Conservation (phyloP, 2,888 invertebrate genomes). For the Mesorhabditis sp. region DNA sequence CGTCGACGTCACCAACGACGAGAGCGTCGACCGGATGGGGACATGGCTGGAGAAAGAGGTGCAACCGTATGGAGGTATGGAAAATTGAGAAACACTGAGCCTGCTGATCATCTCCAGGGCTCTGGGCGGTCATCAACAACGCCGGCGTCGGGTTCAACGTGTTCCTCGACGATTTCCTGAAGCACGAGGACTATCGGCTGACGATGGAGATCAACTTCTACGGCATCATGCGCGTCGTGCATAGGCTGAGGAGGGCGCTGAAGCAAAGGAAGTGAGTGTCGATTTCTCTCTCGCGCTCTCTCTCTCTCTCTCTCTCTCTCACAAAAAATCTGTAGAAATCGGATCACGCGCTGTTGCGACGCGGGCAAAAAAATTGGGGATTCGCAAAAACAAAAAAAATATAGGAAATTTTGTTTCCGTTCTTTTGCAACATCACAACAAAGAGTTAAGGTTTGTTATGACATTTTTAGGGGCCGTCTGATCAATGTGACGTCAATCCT, state of each 20-base stretch:
- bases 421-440: too few species aligned
- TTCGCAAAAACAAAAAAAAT: too few species aligned
- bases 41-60: not conserved
- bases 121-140: constrained; percentile 3
- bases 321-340: too few species aligned
- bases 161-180: constrained; percentile 2
- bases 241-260: not conserved
- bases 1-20: not conserved
- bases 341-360: too few species aligned
- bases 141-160: not conserved
- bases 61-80: not conserved
- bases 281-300: too few species aligned
- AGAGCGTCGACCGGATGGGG: constrained; percentile 2
- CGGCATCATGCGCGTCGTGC: not conserved
- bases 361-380: too few species aligned
- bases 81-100: not conserved
- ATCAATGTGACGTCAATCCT: not conserved
- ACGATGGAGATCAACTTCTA: constrained; percentile 1
- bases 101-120: not conserved
- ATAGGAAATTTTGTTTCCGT: too few species aligned
- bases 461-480: not conserved
- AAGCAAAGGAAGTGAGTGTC: not conserved
- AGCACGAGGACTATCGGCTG: not conserved
- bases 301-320: too few species aligned
- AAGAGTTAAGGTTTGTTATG: too few species aligned